Base-by-base conservation (phyloP, 2,888 invertebrate species). In the Palloptera scutellata region DNA sequence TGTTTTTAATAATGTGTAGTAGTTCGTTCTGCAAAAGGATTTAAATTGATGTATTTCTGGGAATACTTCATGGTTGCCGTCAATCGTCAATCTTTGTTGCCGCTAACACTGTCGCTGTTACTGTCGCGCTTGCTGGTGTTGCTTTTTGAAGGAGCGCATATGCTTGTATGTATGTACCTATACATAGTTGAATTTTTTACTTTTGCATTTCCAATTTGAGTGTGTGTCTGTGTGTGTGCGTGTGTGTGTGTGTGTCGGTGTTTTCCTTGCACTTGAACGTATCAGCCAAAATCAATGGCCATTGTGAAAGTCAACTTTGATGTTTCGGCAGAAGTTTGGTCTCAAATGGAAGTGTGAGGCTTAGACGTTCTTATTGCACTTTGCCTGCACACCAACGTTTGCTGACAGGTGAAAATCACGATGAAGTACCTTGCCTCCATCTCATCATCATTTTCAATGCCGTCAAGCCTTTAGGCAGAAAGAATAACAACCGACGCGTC, bases 221-320 rank as follows among this genome's bases (percentile, higher is more conserved):
- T 30, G 30, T 30, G 30, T 30, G 30, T 30, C 3, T 30, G 30
- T 30, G 30, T 30, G 30, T 30, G 2, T 30, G 30, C 6, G 2
- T 6, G 2, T 30, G 30, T 42, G 19, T 53, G 20, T 48, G 13
- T 15, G 42, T 3, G 4, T 4, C 15, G 42, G 30, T 80, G 74
- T 76, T 79, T 78, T 79, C 77, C 72, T 74, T 77, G 73, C 80
- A 77, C 78, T 79, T 73, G 74, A 78, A 70, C 79, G 77, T 78
- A 75, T 78, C 78, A 75, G 75, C 30, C 19, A 48, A 43, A 41
- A 77, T 79, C 76, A 77, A 77, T 76, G 79, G 78, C 79, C 79
- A 78, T 79, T 79, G 78, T 78, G 75, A 73, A 76, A 75, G 77
- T 80, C 76, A 77, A 77, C 80, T 79, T 79, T 79, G 81, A 80